Evolutionary conservation across 1,140 invertebrate species (phyloP).

Genomic region (Thaumetopoea pityocampa): DNA sequence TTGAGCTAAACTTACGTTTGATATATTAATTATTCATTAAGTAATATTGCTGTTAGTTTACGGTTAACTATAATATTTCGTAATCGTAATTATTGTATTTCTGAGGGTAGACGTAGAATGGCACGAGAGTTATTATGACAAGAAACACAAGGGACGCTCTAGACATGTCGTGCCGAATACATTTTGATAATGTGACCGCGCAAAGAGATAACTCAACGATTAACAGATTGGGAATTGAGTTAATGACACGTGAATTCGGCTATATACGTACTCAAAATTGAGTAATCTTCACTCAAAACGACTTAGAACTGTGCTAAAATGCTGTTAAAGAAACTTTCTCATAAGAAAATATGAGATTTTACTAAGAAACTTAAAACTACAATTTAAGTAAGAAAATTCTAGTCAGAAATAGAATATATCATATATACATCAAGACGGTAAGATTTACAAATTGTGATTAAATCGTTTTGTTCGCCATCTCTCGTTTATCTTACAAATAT

Average conservation of each 20-base stretch:
- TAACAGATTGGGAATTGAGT: too few species aligned
- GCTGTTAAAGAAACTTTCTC: constrained; percentile 18
- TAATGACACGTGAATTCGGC: too few species aligned
- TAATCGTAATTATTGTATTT: constrained; percentile 51
- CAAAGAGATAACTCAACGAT: too few species aligned
- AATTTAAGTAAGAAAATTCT: too few species aligned
- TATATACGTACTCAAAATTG: too few species aligned
- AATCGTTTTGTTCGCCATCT: too few species aligned
- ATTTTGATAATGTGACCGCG: too few species aligned
- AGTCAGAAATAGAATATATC: too few species aligned
- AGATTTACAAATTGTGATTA: too few species aligned
- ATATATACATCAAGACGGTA: too few species aligned
- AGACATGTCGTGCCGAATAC: too few species aligned
- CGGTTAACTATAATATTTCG: constrained; percentile 60
- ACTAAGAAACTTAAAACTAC: constrained; percentile 23
- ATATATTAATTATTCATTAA: constrained; percentile 71
- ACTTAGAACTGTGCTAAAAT: constrained; percentile 42
- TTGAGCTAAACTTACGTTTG: constrained; percentile 74
- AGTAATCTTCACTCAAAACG: too few species aligned
- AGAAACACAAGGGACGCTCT: constrained; percentile 35
- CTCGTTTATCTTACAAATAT: constrained; percentile 34
- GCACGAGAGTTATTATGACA: constrained; percentile 70
- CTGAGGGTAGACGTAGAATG: constrained; percentile 67
- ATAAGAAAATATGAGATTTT: constrained; percentile 52
- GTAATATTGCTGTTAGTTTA: constrained; percentile 73